These are phyloP conservation scores for Cantharis nigra DNA, from an alignment of 2,888 invertebrate genomes.

Conservation along the genomic window DNA sequence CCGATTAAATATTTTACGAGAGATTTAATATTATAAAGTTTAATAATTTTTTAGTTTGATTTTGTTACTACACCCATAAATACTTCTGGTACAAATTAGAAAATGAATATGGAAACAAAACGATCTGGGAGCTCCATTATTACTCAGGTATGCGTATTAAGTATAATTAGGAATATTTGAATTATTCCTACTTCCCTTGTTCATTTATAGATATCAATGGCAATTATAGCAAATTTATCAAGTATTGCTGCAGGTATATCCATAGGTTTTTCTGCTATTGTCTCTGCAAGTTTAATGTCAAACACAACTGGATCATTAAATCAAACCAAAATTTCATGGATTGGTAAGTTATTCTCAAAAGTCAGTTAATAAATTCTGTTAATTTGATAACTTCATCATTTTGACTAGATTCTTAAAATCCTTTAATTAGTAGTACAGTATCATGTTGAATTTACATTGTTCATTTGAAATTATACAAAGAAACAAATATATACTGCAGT, in stretches of 20 bases:
- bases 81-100: no score
- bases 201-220: slow-evolving; percentile 55
- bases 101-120: neutral
- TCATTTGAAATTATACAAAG: no score
- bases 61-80: neutral
- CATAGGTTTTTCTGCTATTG: slow-evolving; percentile 62
- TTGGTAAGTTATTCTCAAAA: slow-evolving; percentile 55
- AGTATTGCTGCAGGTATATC: slow-evolving; percentile 63
- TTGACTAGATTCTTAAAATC: no score
- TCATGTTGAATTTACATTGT: no score
- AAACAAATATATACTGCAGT: no score
- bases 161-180: neutral
- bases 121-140: neutral
- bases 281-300: slow-evolving; percentile 55
- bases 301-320: slow-evolving; percentile 48
- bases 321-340: slow-evolving; percentile 59
- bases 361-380: no score
- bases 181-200: neutral
- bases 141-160: neutral
- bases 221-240: slow-evolving; percentile 58
- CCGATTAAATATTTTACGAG: neutral
- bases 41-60: neutral
- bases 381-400: neutral
- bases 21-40: neutral
- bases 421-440: no score